Percentiles rank a stretch among this genome's conserved stretches.
Evolutionary conservation across 2,113 vertebrate genomes (phyloP).

Genomic region (Panthera tigris): DNA sequence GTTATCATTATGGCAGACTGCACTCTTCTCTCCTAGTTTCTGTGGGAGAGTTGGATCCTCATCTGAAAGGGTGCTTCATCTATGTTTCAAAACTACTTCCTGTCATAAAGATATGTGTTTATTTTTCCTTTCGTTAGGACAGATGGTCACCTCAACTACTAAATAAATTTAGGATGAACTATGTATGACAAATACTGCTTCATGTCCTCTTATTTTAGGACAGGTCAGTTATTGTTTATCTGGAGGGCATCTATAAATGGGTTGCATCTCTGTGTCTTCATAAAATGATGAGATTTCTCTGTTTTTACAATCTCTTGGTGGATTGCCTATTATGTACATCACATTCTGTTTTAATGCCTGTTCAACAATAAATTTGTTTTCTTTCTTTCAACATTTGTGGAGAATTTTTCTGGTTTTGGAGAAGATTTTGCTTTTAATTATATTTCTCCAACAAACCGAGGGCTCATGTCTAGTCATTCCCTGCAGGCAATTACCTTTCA

Average conservation of each 20-base stretch:
- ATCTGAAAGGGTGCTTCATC: neutral
- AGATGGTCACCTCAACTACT: neutral
- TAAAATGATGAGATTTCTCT: neutral
- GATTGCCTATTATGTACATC: neutral
- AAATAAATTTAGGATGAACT: neutral
- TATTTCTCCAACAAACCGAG: neutral
- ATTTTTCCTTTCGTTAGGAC: neutral
- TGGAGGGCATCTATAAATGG: neutral
- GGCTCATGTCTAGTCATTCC: neutral
- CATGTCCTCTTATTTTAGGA: neutral
- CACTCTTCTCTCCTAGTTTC: neutral
- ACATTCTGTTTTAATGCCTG: neutral
- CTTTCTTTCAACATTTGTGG: neutral
- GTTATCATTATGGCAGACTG: neutral
- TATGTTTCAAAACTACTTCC: neutral
- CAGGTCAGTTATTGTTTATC: neutral
- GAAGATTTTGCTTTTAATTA: neutral
- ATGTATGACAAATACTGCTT: neutral
- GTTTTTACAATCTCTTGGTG: neutral
- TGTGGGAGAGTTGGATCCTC: neutral
- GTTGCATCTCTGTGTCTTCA: neutral
- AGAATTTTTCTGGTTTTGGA: neutral
- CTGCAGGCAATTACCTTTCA: neutral
- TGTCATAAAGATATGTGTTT: neutral
- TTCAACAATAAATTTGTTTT: neutral